Evolutionary conservation across 2,113 vertebrate species (phyloP).

Genomic region (Nothocercus nigrocapillus): DNA sequence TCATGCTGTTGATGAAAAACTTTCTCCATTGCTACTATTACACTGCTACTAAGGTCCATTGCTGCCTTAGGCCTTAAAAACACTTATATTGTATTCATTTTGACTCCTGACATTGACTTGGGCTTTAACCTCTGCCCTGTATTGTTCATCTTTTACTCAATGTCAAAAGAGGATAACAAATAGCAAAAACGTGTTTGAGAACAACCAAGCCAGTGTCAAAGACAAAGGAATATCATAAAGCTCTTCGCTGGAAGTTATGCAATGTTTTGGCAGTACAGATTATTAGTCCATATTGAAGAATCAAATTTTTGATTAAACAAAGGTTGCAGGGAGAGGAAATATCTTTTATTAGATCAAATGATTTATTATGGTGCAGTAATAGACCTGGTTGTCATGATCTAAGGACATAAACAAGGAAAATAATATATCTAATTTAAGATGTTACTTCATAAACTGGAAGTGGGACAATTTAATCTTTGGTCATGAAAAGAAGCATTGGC

Average conservation of each 20-base stretch:
- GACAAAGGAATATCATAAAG: background rate
- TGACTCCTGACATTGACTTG: background rate
- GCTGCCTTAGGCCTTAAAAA: background rate
- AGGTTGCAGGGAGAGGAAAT: background rate
- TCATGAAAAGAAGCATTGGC: background rate
- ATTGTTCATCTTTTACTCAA: background rate
- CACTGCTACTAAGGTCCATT: background rate
- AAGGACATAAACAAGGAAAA: background rate
- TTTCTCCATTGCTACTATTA: background rate
- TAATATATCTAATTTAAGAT: background rate
- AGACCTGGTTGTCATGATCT: background rate
- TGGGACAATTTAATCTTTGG: background rate
- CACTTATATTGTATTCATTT: background rate
- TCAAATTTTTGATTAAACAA: background rate
- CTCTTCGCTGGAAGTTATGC: background rate
- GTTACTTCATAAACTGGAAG: background rate
- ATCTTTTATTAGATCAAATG: background rate
- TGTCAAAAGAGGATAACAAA: background rate
- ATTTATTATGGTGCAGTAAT: background rate
- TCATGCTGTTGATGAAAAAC: background rate
- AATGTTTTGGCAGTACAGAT: background rate
- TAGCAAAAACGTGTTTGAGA: background rate
- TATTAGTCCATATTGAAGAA: background rate
- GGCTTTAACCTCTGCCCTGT: background rate
- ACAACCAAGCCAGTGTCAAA: background rate